Conservation (phyloP, 2,888 invertebrate species). For the Ecdyonurus torrentis region DNA sequence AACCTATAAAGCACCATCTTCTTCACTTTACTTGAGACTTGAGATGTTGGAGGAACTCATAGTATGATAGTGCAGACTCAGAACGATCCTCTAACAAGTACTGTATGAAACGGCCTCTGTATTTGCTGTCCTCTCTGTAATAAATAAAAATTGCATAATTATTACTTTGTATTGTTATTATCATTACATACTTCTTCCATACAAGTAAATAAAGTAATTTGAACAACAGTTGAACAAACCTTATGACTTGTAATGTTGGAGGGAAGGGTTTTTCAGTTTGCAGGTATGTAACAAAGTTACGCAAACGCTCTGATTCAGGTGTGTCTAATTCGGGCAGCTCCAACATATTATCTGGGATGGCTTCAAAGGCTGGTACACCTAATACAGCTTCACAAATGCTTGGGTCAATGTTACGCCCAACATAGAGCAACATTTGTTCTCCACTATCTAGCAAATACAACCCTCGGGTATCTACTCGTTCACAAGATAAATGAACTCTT, state of each 20-base stretch:
- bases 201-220: not conserved
- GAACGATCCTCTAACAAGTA: constrained; percentile 85
- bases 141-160: not conserved
- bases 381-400: constrained; percentile 61
- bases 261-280: constrained; percentile 73
- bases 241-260: constrained; percentile 61
- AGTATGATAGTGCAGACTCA: constrained; percentile 88
- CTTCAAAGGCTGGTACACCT: constrained; percentile 53
- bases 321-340: constrained; percentile 63
- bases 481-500: constrained; percentile 67
- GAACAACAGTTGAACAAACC: constrained; percentile 32
- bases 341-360: constrained; percentile 55
- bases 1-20: not conserved
- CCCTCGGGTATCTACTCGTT: constrained; percentile 53
- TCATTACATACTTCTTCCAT: not conserved
- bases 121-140: constrained; percentile 79
- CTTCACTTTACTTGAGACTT: constrained; percentile 73
- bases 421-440: constrained; percentile 60
- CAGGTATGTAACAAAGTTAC: constrained; percentile 63
- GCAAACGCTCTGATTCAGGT: constrained; percentile 52
- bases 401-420: constrained; percentile 61
- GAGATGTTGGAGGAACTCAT: constrained; percentile 94
- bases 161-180: no score
- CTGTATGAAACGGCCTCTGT: constrained; percentile 65
- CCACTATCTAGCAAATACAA: constrained; percentile 86